A percentile compares a stretch with the other conserved stretches of the same genome.
Evolutionary conservation across 2,888 invertebrate species (phyloP).

Genomic region (Drosophila anomalata): DNA sequence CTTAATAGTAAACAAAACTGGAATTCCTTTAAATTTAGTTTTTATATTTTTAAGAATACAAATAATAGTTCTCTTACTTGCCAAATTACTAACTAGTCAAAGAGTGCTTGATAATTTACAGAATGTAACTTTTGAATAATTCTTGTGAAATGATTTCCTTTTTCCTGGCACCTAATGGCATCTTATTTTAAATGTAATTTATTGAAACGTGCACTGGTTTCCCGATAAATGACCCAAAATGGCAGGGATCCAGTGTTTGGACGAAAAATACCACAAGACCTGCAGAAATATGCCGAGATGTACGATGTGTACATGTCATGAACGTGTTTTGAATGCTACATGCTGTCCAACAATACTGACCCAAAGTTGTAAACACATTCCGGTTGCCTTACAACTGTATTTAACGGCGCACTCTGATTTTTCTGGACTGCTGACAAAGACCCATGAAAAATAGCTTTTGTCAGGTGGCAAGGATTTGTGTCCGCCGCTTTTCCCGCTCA

Average conservation of each 20-base stretch:
- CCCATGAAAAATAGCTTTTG: slow-evolving; percentile 7
- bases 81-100: background rate
- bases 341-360: slow-evolving; percentile 28
- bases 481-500: background rate
- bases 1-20: too few relatives aligned
- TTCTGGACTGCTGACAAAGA: slow-evolving; percentile 2
- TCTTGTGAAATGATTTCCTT: slow-evolving; percentile 2
- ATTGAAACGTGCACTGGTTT: slow-evolving; percentile 62
- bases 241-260: slow-evolving; percentile 44
- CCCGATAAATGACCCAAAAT: slow-evolving; percentile 29
- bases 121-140: background rate
- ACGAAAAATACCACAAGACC: slow-evolving; percentile 28
- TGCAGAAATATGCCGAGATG: slow-evolving; percentile 11
- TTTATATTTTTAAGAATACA: too few relatives aligned
- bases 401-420: slow-evolving; percentile 49
- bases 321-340: slow-evolving; percentile 64
- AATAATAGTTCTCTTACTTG: too few relatives aligned
- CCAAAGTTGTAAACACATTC: slow-evolving; percentile 49
- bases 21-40: too few relatives aligned
- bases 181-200: slow-evolving; percentile 63
- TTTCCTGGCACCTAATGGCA: background rate
- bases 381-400: slow-evolving; percentile 53
- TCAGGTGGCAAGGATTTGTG: slow-evolving; percentile 15
- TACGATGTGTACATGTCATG: slow-evolving; percentile 48
- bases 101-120: background rate